Evolutionary conservation across 1,140 invertebrate genomes (phyloP).

Genomic region (Latrodectus geometricus): DNA sequence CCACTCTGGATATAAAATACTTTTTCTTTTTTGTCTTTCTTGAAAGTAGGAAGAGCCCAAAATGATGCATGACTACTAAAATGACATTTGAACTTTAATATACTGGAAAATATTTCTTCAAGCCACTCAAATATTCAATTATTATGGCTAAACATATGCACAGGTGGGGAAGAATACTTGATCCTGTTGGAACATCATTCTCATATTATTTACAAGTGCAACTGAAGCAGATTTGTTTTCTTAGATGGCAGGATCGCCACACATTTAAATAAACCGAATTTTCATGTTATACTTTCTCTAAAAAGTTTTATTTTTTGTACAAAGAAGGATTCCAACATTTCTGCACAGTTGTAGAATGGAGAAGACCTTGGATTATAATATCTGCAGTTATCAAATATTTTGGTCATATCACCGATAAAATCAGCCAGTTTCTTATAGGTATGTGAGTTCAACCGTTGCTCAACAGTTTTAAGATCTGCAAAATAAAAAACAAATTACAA

Average conservation of each 20-base stretch:
- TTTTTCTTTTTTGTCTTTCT: neutral
- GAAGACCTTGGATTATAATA: constrained; percentile 96
- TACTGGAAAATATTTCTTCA: neutral
- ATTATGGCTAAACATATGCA: constrained; percentile 8
- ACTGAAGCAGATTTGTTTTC: neutral
- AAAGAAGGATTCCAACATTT: constrained; percentile 94
- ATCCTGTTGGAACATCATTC: neutral
- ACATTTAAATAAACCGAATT: neutral
- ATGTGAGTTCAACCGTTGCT: constrained; percentile 85
- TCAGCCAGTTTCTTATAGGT: constrained; percentile 90
- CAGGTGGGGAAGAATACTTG: neutral
- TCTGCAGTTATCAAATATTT: constrained; percentile 98
- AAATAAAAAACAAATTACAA: constrained; percentile 66
- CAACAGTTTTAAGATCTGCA: constrained; percentile 93
- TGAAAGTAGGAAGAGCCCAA: neutral
- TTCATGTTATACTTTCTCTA: constrained; percentile 66
- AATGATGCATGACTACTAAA: constrained; percentile 19
- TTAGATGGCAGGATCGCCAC: neutral
- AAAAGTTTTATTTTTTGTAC: constrained; percentile 75
- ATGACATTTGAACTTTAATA: constrained; percentile 35
- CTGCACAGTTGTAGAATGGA: constrained; percentile 94
- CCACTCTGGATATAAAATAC: neutral
- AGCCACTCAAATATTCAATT: neutral
- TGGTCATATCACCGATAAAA: constrained; percentile 96
- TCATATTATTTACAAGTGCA: too few species aligned